Evolutionary conservation across 2,113 vertebrate genomes (phyloP).

Genomic region (Scortum barcoo): DNA sequence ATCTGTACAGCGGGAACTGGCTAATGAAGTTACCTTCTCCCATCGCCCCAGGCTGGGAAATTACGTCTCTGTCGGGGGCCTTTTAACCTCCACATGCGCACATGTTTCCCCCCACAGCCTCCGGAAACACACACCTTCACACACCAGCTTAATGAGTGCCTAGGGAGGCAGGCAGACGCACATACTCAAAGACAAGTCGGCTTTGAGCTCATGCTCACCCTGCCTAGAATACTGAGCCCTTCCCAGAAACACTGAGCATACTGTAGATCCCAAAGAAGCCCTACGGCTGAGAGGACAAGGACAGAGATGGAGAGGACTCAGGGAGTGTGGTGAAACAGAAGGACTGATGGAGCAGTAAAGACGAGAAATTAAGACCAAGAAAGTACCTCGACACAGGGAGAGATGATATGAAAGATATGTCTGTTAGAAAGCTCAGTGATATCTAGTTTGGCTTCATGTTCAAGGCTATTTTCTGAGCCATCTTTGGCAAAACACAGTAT

Average conservation of each 20-base stretch:
- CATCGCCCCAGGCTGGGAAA: conserved; percentile 66
- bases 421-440: conserved; percentile 21
- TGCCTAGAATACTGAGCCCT: conserved; percentile 64
- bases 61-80: conserved; percentile 71
- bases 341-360: conserved; percentile 38
- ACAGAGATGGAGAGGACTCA: conserved; percentile 49
- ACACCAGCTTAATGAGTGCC: conserved; percentile 78
- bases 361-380: conserved; percentile 37
- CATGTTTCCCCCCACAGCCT: conserved; percentile 59
- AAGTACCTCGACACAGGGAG: conserved; percentile 21
- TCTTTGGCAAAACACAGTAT: too few species aligned
- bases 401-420: not conserved
- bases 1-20: conserved; percentile 72
- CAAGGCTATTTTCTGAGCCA: not conserved
- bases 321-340: not conserved
- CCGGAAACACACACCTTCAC: conserved; percentile 71
- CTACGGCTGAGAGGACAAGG: conserved; percentile 63
- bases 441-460: conserved; percentile 16
- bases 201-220: conserved; percentile 64
- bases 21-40: conserved; percentile 80
- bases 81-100: conserved; percentile 68
- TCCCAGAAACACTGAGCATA: conserved; percentile 45
- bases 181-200: conserved; percentile 59
- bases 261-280: conserved; percentile 54
- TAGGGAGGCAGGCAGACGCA: conserved; percentile 67